Evolutionary conservation across 2,797 vertebrate genomes (phyloP).

Genomic region (Otus scops): DNA sequence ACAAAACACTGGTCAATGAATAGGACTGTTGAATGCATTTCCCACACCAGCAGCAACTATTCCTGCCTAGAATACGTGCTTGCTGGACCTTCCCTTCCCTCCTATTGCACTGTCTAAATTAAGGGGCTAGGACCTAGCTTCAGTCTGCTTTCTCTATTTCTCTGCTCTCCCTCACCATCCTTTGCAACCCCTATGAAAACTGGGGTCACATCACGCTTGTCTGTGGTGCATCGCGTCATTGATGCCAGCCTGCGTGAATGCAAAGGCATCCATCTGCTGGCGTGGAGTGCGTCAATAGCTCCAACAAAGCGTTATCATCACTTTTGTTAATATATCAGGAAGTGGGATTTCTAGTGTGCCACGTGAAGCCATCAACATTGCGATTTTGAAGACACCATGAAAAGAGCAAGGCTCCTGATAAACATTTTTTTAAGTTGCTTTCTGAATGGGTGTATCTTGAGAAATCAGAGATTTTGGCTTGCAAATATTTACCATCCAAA

Average conservation of each 20-base stretch:
- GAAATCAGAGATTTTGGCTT: background rate
- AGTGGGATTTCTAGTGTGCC: background rate
- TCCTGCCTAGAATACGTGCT: background rate
- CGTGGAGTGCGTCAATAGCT: background rate
- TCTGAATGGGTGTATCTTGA: background rate
- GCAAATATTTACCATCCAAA: background rate
- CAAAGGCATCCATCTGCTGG: background rate
- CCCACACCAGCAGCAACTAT: background rate
- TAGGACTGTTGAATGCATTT: background rate
- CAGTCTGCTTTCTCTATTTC: background rate
- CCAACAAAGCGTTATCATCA: background rate
- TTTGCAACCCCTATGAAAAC: background rate
- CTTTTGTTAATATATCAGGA: background rate
- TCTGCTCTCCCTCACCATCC: background rate
- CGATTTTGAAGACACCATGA: background rate
- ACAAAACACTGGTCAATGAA: background rate
- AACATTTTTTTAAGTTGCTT: background rate
- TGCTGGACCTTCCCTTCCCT: background rate
- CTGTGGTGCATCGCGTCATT: rapidly evolving
- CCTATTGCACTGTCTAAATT: background rate
- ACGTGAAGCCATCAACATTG: rapidly evolving
- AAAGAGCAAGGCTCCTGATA: background rate
- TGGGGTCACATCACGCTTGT: background rate
- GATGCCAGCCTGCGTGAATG: background rate
- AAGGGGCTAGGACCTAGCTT: background rate